Evolutionary conservation across 2,888 invertebrate genomes (phyloP), one percentile per base, ranked within the genome.

Genomic region (Plebejus anna): DNA sequence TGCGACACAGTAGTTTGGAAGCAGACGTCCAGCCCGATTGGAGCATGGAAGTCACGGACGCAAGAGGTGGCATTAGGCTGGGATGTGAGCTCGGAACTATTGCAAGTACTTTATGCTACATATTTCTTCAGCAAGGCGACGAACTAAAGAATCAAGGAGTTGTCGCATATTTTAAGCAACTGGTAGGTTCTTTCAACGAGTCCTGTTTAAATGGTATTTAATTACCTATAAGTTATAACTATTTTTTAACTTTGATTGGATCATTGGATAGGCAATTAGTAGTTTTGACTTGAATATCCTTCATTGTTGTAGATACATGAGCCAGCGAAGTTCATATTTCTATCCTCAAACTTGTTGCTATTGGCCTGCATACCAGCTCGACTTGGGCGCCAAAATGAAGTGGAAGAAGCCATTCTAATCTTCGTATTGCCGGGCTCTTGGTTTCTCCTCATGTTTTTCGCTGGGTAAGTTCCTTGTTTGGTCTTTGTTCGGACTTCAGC

Each of bases 361-460:
- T 89, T 99, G 83, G 96, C 97, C 0, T 98, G 98, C 86, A 97
- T 99, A 81, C 98, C 98, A 0, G 97, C 96, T 81, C 96, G 99
- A 5, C 84, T 98, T 16, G 94, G 95, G 79, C 96, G 95, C 11
- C 96, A 97, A 84, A 95, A 96, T 73, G 95, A 96, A 83, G 95
- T 97, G 0, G 99, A 99, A 89, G 99, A 99, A 88, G 97, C 98
- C 0, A 96, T 99, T 75, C 94, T 99, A 42, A 96, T 98, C 61
- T 96, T 99, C 83, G 97, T 99, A 0, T 96, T 99, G 36, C 99
- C 99, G 0, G 98, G 98, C 4, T 98, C 98, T 57, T 99, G 99
- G 99, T 98, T 99, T 88, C 96, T 99, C 70, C 95, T 99, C 36
- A 98, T 99, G 96, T 99, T 99, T 90, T 99, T 99, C 91, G 99